Base-by-base conservation (phyloP, 2,888 invertebrate genomes). In the Arrhopalites spinosus region DNA sequence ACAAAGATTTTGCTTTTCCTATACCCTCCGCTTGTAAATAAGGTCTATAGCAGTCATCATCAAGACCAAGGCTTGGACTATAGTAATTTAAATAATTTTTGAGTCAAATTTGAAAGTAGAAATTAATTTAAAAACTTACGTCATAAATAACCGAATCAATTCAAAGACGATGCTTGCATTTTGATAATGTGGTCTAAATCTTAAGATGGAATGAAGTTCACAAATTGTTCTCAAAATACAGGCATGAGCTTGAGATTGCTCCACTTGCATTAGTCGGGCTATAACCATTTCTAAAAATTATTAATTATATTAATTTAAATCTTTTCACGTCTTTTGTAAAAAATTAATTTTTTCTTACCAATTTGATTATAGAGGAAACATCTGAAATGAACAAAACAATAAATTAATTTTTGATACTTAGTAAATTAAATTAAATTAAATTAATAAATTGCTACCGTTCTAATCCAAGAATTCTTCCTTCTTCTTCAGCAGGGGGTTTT, bases 171-270 rank as follows among this genome's bases (percentile, higher is more conserved):
- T 50, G 30, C 77, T 77, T 43, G 73, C 70, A 68, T 75, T 78
- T 5, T 68, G 64, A 25, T 63, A 78, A 11, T 74, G 63, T 1
- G 77, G 77, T 29, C 76, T 67, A 36, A 77, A 79, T 1, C 66
- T 68, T 1, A 78, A 45, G 1, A 80, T 71, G 11, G 68, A 59
- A 67, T 80, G 78, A 2, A 78, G 50, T 45, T 79, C 79, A 59
- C 80, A 80, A 67, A 80, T 76, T 13, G 78, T 75, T 30, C 78
- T 73, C 13, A 80, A 45, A 15, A 80, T 50, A 74, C 80, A 80
- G 13, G 64, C 56, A 30, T 80, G 78, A 15, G 80, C 69, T 13
- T 59, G 68, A 27, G 27, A 13, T n/a, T 30, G 63, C 13, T 75
- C 20, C 15, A 79, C 53, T 71, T 73, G 73, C 56, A 77, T 63